phyloP scores from a whole-genome alignment of 2,797 vertebrate genomes.

The Buphagus erythrorhynchus region DNA sequence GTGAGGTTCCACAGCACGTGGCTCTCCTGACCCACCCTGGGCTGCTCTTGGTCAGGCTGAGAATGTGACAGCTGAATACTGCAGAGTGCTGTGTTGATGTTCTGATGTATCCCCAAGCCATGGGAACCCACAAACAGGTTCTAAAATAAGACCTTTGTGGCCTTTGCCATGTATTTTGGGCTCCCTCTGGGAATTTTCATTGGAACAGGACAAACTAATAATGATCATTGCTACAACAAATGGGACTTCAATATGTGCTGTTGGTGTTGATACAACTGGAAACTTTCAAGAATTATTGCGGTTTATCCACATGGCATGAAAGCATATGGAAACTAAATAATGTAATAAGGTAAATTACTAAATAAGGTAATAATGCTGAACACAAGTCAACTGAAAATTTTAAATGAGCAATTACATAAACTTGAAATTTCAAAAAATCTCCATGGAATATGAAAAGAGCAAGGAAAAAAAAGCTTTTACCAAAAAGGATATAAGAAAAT shows the following conservation, averaged over 20 bases:
- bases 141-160: neutral
- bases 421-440: neutral
- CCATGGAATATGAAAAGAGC: neutral
- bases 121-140: neutral
- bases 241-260: neutral
- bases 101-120: fast-evolving
- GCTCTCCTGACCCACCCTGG: fast-evolving
- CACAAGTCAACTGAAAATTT: neutral
- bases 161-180: neutral
- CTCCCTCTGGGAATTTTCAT: neutral
- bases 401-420: neutral
- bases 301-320: neutral
- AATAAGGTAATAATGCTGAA: neutral
- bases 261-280: neutral
- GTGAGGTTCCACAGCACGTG: fast-evolving
- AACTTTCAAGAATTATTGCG: neutral
- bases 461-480: neutral
- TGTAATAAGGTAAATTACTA: too few relatives aligned
- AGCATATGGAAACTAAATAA: neutral
- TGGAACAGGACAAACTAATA: neutral
- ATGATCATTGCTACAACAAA: neutral
- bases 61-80: neutral
- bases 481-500: neutral
- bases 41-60: neutral
- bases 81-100: neutral